A percentile compares a stretch with the other conserved stretches of the same genome.
Evolutionary conservation across 2,888 invertebrate species (phyloP).

Genomic region (Teleiodes luculella): DNA sequence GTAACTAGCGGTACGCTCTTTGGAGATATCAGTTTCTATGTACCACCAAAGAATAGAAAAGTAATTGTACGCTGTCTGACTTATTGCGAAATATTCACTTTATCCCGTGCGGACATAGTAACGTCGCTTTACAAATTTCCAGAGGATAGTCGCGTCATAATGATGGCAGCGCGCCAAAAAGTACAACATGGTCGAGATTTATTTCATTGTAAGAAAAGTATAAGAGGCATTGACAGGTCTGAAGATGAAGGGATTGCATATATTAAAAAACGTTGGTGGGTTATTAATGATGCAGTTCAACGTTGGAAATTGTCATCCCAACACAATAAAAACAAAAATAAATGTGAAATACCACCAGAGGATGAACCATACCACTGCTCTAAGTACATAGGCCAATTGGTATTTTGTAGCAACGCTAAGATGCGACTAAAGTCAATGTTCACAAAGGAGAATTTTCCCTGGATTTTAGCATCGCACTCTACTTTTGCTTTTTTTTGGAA

Average conservation of each 20-base stretch:
- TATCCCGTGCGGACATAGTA: constrained; percentile 4
- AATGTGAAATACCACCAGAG: background rate
- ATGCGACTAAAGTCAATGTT: background rate
- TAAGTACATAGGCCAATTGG: constrained; percentile 4
- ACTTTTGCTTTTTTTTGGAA: background rate
- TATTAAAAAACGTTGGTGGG: constrained; percentile 15
- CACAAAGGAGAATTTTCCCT: background rate
- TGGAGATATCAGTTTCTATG: constrained; percentile 14
- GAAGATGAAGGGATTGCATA: constrained; percentile 15
- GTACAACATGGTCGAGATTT: constrained; percentile 8
- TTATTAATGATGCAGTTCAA: background rate
- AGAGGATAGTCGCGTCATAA: constrained; percentile 6
- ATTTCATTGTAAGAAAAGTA: background rate
- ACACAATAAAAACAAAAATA: background rate
- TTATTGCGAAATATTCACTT: constrained; percentile 12
- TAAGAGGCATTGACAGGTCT: constrained; percentile 5
- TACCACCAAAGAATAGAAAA: constrained; percentile 9
- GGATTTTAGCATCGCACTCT: background rate
- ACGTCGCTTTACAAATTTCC: constrained; percentile 11
- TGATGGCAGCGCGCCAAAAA: background rate
- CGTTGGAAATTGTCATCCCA: background rate
- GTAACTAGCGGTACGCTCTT: constrained; percentile 11
- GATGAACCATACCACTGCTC: background rate
- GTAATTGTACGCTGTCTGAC: constrained; percentile 11
- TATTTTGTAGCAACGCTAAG: background rate